Evolutionary conservation across 1,140 invertebrate genomes (phyloP).

Genomic region (Drosophila nebulosa): DNA sequence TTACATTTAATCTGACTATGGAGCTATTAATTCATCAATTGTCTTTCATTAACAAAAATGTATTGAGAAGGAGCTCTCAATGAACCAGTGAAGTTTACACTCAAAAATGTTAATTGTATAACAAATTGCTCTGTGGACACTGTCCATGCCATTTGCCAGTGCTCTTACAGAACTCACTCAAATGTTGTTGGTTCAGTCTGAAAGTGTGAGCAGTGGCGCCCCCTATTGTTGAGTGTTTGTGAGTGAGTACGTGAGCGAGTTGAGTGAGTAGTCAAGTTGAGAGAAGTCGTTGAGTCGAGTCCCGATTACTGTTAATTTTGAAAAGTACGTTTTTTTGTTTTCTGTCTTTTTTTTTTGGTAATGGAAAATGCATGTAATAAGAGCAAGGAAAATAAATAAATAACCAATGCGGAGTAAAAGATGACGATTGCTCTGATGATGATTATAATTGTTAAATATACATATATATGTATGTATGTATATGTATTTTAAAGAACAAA

Average conservation of each 20-base stretch:
- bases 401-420: not conserved
- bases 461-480: not conserved
- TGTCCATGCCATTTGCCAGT: not conserved
- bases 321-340: not conserved
- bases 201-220: constrained; percentile 4
- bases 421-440: not conserved
- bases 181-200: not conserved
- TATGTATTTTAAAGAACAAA: too few species aligned
- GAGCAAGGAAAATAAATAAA: constrained; percentile 35
- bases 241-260: too few species aligned
- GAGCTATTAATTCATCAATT: too few species aligned
- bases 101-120: not conserved
- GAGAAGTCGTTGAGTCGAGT: not conserved
- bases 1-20: too few species aligned
- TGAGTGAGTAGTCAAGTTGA: not conserved
- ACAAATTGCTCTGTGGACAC: not conserved
- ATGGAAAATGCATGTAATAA: constrained; percentile 58
- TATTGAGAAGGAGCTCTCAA: not conserved
- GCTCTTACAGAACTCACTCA: constrained; percentile 6
- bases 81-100: not conserved
- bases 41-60: too few species aligned
- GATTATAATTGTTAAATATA: not conserved
- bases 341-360: constrained; percentile 22
- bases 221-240: not conserved
- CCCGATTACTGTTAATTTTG: constrained; percentile 15